Percentiles rank a stretch among this genome's conserved stretches.
Conservation (phyloP, 2,113 vertebrate genomes). For the Lepisosteus osseus region DNA sequence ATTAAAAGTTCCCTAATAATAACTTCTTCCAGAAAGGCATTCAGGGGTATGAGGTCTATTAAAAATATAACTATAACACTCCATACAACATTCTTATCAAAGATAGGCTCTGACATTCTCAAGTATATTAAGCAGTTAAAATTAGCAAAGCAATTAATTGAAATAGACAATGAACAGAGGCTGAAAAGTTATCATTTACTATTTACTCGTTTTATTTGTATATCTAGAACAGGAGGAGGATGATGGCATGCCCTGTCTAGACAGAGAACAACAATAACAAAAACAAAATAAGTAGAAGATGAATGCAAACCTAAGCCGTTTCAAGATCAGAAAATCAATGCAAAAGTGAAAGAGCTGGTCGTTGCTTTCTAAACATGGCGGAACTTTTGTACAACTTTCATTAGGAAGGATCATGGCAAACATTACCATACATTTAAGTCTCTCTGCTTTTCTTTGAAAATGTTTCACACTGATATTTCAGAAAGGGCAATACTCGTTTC, state of each 20-base stretch:
- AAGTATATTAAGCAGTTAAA: too few relatives aligned
- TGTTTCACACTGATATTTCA: neutral
- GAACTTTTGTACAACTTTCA: neutral
- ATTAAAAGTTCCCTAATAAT: neutral
- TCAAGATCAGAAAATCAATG: neutral
- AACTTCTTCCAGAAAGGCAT: constrained; percentile 9
- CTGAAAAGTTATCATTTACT: too few relatives aligned
- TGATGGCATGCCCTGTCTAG: too few relatives aligned
- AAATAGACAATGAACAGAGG: too few relatives aligned
- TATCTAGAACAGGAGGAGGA: too few relatives aligned
- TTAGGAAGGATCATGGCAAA: neutral
- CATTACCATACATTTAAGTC: neutral
- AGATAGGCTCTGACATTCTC: too few relatives aligned
- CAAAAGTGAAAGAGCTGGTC: neutral
- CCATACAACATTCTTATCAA: neutral
- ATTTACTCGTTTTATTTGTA: too few relatives aligned
- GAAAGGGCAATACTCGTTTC: constrained; percentile 10
- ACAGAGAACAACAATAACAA: too few relatives aligned
- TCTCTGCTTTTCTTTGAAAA: neutral
- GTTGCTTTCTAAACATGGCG: too few relatives aligned
- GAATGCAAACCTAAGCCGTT: too few relatives aligned
- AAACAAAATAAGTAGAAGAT: too few relatives aligned
- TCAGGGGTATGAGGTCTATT: constrained; percentile 22
- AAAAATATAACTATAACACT: neutral
- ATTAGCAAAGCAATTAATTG: too few relatives aligned